Conservation (phyloP, 1,140 invertebrate genomes). For the Stenopsyche tienmushanensis region DNA sequence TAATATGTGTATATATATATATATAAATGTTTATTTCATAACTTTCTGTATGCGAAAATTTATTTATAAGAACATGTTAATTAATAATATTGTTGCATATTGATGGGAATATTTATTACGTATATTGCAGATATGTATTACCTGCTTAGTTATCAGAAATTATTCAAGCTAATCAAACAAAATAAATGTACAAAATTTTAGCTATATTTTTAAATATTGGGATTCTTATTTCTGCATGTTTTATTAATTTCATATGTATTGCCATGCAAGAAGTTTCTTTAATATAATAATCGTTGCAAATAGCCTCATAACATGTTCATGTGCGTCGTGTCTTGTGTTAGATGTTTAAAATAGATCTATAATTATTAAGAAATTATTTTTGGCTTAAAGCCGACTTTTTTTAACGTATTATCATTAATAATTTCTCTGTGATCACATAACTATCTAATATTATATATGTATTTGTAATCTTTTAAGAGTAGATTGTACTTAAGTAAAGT, state of each 20-base stretch:
- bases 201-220: too few relatives aligned
- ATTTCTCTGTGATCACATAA: slow-evolving; percentile 23
- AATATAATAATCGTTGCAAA: too few relatives aligned
- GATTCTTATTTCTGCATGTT: too few relatives aligned
- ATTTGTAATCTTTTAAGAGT: slow-evolving; percentile 9
- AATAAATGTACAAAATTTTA: too few relatives aligned
- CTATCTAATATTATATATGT: slow-evolving; percentile 11
- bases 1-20: neutral
- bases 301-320: too few relatives aligned
- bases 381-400: slow-evolving; percentile 9
- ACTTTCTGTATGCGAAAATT: neutral
- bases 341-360: neutral
- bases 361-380: slow-evolving; percentile 19
- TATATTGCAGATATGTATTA: neutral
- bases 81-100: neutral
- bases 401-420: slow-evolving; percentile 10
- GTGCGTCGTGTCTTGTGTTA: neutral
- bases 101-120: neutral
- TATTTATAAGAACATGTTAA: neutral
- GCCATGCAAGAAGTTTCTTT: too few relatives aligned
- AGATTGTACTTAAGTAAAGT: slow-evolving; percentile 9
- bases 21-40: neutral
- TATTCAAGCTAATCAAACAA: too few relatives aligned
- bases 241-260: too few relatives aligned
- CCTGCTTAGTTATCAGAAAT: neutral